Conservation (phyloP, 2,888 invertebrate genomes). For the Seira sanloemensis region DNA sequence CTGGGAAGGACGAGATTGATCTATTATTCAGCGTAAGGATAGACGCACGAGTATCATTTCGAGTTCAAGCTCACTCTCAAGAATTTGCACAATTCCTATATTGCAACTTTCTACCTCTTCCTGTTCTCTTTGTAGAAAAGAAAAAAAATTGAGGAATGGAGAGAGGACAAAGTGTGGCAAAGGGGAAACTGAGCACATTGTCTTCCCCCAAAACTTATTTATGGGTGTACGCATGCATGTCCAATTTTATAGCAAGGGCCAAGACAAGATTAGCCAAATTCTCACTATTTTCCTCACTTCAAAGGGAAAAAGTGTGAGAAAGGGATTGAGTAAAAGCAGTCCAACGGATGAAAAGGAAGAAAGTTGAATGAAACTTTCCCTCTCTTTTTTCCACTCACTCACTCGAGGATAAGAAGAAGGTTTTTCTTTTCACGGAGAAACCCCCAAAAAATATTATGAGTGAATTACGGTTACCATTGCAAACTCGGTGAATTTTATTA, state of each 20-base stretch:
- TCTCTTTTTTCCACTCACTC: too few species aligned
- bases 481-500: not conserved
- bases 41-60: too few species aligned
- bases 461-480: not conserved
- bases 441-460: not conserved
- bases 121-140: too few species aligned
- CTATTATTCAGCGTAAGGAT: too few species aligned
- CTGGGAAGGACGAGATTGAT: too few species aligned
- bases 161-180: not conserved
- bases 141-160: not conserved
- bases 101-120: not conserved
- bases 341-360: not conserved
- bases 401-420: not conserved
- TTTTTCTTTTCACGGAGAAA: not conserved
- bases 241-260: constrained; percentile 24
- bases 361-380: not conserved
- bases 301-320: constrained; percentile 23
- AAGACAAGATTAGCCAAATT: constrained; percentile 47
- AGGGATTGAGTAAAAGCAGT: not conserved
- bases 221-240: constrained; percentile 4
- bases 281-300: constrained; percentile 9
- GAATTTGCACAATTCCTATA: not conserved
- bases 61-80: too few species aligned
- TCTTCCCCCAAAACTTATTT: constrained; percentile 12
- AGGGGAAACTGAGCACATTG: not conserved